These are phyloP conservation scores for Zophobas morio DNA, from an alignment of 1,140 invertebrate genomes.

Conservation along the genomic window DNA sequence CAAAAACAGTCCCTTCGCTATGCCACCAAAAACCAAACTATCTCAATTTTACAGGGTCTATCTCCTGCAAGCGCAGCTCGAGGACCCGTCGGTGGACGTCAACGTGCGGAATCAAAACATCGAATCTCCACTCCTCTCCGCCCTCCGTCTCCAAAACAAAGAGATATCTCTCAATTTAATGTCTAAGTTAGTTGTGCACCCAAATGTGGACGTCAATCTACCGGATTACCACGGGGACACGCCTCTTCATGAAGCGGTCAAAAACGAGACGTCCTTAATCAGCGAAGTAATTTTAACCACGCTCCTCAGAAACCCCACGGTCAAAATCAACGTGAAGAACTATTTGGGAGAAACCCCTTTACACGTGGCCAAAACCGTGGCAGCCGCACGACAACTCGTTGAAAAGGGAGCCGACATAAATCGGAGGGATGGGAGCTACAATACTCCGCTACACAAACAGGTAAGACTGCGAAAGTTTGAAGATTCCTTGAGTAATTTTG, in stretches of 20 bases:
- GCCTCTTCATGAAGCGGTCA: neutral
- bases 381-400: neutral
- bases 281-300: neutral
- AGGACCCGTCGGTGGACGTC: neutral
- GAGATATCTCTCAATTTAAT: neutral
- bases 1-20: too few relatives aligned
- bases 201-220: neutral
- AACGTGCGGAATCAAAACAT: neutral
- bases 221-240: neutral
- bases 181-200: neutral
- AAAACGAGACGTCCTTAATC: neutral
- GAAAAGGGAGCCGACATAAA: neutral
- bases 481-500: too few relatives aligned
- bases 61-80: too few relatives aligned
- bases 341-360: neutral
- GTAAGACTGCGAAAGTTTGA: neutral
- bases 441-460: neutral
- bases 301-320: neutral
- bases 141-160: neutral
- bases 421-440: neutral
- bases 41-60: too few relatives aligned
- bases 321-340: neutral
- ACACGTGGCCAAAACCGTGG: neutral
- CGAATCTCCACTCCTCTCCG: neutral
- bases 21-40: too few relatives aligned